Conservation (phyloP, 2,113 vertebrate species). For the Tragelaphus strepsiceros region DNA sequence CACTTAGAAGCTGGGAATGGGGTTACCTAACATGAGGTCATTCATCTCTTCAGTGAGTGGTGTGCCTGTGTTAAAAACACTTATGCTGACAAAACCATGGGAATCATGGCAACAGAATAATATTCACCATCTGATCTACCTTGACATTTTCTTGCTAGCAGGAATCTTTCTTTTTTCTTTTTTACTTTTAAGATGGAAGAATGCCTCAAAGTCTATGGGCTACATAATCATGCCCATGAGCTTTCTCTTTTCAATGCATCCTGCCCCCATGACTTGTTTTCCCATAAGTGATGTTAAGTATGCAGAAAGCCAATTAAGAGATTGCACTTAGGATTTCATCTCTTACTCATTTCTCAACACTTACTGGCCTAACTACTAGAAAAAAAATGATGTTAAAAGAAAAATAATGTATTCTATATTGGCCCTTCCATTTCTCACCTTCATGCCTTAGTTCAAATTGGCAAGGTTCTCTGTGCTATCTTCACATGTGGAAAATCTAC, state of each 20-base stretch:
- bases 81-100: conserved; percentile 44
- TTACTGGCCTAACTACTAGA: neutral
- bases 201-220: conserved; percentile 37
- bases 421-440: neutral
- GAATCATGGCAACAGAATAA: conserved; percentile 58
- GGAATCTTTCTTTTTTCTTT: neutral
- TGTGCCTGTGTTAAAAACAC: conserved; percentile 40
- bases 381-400: neutral
- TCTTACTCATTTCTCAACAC: conserved; percentile 16
- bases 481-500: neutral
- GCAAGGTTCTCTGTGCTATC: neutral
- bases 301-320: conserved; percentile 61
- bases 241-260: neutral
- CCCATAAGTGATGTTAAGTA: conserved; percentile 47
- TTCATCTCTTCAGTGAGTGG: conserved; percentile 37
- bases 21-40: conserved; percentile 50
- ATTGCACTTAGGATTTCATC: conserved; percentile 26
- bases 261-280: conserved; percentile 18
- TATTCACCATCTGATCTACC: neutral
- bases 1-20: conserved; percentile 4
- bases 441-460: neutral
- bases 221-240: conserved; percentile 47
- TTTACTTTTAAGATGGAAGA: conserved; percentile 38
- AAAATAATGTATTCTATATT: neutral
- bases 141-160: conserved; percentile 5